Conservation (phyloP, 2,113 vertebrate genomes). For the Dromas ardeola region DNA sequence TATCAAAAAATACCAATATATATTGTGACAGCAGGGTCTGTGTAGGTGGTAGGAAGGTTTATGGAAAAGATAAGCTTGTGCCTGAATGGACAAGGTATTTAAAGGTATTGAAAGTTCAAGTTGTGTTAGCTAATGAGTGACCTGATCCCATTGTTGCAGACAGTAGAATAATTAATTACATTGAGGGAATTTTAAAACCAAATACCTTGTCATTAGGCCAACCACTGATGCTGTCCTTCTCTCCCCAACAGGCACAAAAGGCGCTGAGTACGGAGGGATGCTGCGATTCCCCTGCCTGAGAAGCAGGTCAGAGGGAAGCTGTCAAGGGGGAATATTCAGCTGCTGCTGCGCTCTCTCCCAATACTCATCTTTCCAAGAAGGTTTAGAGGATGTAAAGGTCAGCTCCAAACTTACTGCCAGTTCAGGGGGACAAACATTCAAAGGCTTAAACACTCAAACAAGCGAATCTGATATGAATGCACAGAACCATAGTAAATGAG, state of each 20-base stretch:
- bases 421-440: not conserved
- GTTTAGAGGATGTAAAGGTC: not conserved
- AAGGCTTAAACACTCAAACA: not conserved
- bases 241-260: not conserved
- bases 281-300: not conserved
- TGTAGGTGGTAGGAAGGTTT: not conserved
- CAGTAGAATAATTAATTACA: not conserved
- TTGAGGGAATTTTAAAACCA: not conserved
- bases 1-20: not conserved
- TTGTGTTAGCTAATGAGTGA: not conserved
- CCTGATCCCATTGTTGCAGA: not conserved
- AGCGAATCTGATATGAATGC: rapidly evolving
- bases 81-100: not conserved
- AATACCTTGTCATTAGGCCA: not conserved
- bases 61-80: not conserved
- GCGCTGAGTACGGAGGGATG: not conserved
- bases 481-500: not conserved
- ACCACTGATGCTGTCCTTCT: not conserved
- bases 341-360: not conserved
- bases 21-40: not conserved
- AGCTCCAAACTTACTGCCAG: not conserved
- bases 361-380: not conserved
- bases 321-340: not conserved
- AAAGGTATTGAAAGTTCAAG: not conserved
- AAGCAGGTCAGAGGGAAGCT: not conserved